These are phyloP conservation scores for Kryphioiulus occultus DNA, from an alignment of 2,888 invertebrate species.

Conservation along the genomic window DNA sequence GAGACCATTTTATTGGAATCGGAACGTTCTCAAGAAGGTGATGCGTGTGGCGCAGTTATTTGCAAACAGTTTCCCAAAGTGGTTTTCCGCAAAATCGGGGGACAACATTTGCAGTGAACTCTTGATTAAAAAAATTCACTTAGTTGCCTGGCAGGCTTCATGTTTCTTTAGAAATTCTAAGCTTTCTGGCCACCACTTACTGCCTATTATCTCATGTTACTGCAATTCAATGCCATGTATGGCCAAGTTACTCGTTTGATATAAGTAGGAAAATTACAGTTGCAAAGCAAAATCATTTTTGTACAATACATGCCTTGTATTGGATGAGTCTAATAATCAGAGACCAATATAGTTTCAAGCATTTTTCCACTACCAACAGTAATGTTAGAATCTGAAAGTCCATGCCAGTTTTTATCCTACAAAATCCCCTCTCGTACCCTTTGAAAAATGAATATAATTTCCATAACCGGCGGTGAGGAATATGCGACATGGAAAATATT, in stretches of 20 bases:
- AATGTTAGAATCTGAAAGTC: too few species aligned
- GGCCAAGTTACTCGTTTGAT: neutral
- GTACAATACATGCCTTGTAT: neutral
- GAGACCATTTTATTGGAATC: neutral
- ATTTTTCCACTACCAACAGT: too few species aligned
- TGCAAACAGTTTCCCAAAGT: conserved; percentile 13
- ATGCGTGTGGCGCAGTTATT: neutral
- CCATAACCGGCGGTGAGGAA: too few species aligned
- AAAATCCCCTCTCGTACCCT: too few species aligned
- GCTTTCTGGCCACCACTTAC: neutral
- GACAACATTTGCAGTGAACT: neutral
- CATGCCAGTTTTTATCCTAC: too few species aligned
- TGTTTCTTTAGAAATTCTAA: conserved; percentile 8
- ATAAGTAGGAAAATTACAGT: neutral
- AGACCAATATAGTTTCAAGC: neutral
- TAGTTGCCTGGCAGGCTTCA: neutral
- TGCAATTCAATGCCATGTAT: neutral
- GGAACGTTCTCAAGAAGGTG: neutral
- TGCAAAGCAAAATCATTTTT: neutral
- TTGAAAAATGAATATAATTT: too few species aligned
- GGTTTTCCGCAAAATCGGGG: neutral
- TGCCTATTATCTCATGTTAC: neutral
- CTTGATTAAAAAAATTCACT: conserved; percentile 4
- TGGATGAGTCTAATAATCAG: neutral
- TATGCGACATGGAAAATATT: too few species aligned